Evolutionary conservation across 2,888 invertebrate genomes (phyloP).

Genomic region (Temnothorax rugatulus): DNA sequence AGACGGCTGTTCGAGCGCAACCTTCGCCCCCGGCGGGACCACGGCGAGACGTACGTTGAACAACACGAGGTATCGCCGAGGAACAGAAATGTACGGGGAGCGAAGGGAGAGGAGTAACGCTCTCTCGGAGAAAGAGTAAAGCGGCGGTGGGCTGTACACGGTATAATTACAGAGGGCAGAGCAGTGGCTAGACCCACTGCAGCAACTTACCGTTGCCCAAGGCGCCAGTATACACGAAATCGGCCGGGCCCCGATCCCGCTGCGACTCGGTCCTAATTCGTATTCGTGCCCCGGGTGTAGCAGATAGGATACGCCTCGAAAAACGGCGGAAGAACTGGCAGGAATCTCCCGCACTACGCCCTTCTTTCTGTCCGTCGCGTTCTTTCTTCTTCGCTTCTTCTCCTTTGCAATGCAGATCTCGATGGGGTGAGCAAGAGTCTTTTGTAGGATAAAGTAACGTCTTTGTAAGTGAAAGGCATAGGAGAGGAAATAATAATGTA

Average conservation of each 20-base stretch:
- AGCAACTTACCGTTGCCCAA: conserved; percentile 80
- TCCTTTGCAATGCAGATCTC: conserved; percentile 71
- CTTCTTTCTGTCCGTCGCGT: conserved; percentile 58
- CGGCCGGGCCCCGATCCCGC: conserved; percentile 74
- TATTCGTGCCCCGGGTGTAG: conserved; percentile 82
- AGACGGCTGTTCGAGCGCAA: conserved; percentile 74
- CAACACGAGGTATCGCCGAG: conserved; percentile 72
- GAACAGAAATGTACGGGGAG: conserved; percentile 65
- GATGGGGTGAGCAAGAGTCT: conserved; percentile 35
- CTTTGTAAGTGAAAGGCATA: conserved; percentile 41
- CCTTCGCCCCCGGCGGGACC: conserved; percentile 79
- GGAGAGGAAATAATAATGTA: background rate
- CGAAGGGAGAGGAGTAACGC: conserved; percentile 68
- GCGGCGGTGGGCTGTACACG: conserved; percentile 76
- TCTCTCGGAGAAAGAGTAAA: conserved; percentile 70
- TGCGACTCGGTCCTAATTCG: conserved; percentile 80
- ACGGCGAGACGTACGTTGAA: conserved; percentile 70
- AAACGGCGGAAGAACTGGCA: conserved; percentile 77
- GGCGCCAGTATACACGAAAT: conserved; percentile 80
- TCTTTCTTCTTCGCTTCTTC: conserved; percentile 64
- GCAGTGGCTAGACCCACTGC: conserved; percentile 83
- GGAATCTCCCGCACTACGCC: conserved; percentile 70
- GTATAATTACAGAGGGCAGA: conserved; percentile 83
- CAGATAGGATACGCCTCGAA: conserved; percentile 78
- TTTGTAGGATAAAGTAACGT: conserved; percentile 46